Base-by-base conservation (phyloP, 2,797 vertebrate genomes). In the Austrolebias charrua region DNA sequence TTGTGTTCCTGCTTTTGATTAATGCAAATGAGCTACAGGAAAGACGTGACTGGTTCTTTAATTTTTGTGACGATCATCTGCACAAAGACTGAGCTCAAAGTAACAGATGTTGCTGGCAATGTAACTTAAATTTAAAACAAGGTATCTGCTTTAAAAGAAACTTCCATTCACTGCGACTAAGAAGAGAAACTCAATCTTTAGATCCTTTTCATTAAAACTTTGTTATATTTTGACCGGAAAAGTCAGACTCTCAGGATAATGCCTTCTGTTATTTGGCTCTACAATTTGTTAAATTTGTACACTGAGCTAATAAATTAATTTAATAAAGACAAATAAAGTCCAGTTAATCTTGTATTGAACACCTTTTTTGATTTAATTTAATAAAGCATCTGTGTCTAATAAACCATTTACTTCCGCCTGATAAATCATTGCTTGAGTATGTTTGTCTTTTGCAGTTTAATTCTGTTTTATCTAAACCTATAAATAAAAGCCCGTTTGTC, bases 341-440 rank as follows among this genome's bases (percentile, higher is more conserved):
- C n/a, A n/a, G n/a, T n/a, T n/a, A n/a, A n/a, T n/a, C n/a, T n/a
- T n/a, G n/a, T n/a, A n/a, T n/a, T n/a, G n/a, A n/a, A n/a, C n/a
- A n/a, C n/a, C n/a, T n/a, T n/a, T n/a, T n/a, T n/a, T n/a, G n/a
- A n/a, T n/a, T n/a, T 61, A 35, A 77, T 67, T 62, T 54, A 83
- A 79, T 86, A 81, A 86, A 85, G 20, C 29, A 28, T 71, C 48
- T 69, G 46, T 71, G 65, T 62, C 55, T 55, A 57, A 68, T 60
- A 33, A 73, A 55, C 49, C 12, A 16, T 56, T n/a, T 33, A 54
- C 68, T 65, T 66, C 11, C 60, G 40, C 12, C 16, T 58, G 64
- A 55, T 54, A 24, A 49, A 67, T 69, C 43, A 18, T 20, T 63
- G 14, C 12, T 57, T 10, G 16, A n/a, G 11, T 29, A 2, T 68